phyloP scores from a whole-genome alignment of 2,113 vertebrate species.

The Pluvialis apricaria region DNA sequence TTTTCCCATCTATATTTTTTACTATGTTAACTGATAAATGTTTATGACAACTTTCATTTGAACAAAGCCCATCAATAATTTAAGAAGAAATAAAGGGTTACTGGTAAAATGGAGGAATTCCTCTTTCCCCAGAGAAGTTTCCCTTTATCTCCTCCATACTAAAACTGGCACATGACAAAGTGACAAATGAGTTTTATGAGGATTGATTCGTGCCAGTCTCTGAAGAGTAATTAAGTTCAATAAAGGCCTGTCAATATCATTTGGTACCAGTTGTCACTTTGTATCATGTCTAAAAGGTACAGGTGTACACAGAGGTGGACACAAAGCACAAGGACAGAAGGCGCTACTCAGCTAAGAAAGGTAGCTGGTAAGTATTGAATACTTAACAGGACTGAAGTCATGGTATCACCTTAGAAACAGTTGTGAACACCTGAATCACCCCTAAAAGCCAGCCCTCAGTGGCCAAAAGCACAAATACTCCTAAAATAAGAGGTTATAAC shows the following conservation, averaged over 20 bases:
- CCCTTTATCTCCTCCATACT: background rate
- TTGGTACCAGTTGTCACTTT: constrained; percentile 14
- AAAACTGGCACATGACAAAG: background rate
- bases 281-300: background rate
- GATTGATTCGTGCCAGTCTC: constrained; percentile 16
- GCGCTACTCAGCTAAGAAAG: background rate
- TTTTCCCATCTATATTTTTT: background rate
- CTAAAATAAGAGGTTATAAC: background rate
- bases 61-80: background rate
- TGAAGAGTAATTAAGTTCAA: constrained; percentile 49
- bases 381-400: background rate
- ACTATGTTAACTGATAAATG: background rate
- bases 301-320: background rate
- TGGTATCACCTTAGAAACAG: background rate
- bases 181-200: background rate
- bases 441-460: background rate
- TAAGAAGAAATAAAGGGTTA: background rate
- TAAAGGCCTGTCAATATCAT: constrained; percentile 2
- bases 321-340: background rate
- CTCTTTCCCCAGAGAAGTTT: background rate
- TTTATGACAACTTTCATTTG: background rate
- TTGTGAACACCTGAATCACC: background rate
- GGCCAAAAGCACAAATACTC: background rate
- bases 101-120: background rate
- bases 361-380: background rate